A percentile compares a stretch with the other conserved stretches of the same genome.
Conservation (phyloP, 1,140 invertebrate genomes). For the Cyrtorhinus lividipennis region DNA sequence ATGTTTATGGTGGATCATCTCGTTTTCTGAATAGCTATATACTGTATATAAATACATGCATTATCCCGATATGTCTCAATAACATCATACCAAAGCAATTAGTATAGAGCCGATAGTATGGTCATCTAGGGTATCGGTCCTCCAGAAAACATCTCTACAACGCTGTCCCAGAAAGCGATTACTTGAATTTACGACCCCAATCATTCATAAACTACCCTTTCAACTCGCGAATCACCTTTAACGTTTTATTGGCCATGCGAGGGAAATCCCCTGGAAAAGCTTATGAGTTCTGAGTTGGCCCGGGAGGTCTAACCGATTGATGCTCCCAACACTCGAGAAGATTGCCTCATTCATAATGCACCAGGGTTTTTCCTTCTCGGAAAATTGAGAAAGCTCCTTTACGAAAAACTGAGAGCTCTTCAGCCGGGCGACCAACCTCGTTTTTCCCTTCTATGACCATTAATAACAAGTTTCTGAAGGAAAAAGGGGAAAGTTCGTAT, state of each 20-base stretch:
- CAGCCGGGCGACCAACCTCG: background rate
- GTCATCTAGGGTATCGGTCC: too few relatives aligned
- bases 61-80: too few relatives aligned
- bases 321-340: constrained; percentile 4
- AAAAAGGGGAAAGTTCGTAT: background rate
- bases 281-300: background rate
- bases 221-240: too few relatives aligned
- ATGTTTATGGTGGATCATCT: too few relatives aligned
- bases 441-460: background rate
- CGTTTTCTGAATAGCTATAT: too few relatives aligned
- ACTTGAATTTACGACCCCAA: too few relatives aligned
- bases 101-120: too few relatives aligned
- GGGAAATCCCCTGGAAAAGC: background rate
- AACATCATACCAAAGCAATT: too few relatives aligned
- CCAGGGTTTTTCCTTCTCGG: background rate
- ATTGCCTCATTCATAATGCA: constrained; percentile 8
- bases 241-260: constrained; percentile 6
- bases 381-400: background rate
- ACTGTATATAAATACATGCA: too few relatives aligned
- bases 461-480: constrained; percentile 1
- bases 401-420: background rate
- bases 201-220: too few relatives aligned
- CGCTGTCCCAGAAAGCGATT: too few relatives aligned
- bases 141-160: too few relatives aligned
- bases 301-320: constrained; percentile 3